Base-by-base conservation (phyloP, 1,140 invertebrate species). In the Lordiphosa clarofinis region DNA sequence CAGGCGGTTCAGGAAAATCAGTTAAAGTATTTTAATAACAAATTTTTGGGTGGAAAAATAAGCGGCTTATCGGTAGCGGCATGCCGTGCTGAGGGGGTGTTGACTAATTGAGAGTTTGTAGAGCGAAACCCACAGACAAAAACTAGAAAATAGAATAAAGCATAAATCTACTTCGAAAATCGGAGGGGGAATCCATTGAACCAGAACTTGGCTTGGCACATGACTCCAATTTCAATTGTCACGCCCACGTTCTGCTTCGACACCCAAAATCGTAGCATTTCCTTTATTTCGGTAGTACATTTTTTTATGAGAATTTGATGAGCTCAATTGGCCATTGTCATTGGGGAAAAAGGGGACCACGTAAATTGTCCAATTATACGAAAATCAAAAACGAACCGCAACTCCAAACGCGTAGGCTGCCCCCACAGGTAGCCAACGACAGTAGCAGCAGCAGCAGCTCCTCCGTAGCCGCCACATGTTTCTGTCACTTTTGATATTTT, bases 291-390 rank as follows among this genome's bases (percentile, higher is more conserved):
- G 15, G 3, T 36, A 49, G 38, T 52, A 36, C 40, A 43, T 50
- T 3, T 53, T 55, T 36, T 63, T 46, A 66, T 67, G 6, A 57
- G 43, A 57, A 53, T 66, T 82, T 82, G 79, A 76, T 72, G 58
- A 68, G 58, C 50, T 28, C 35, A 50, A 56, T 54, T 37, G 44
- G 40, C 12, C 47, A 49, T 49, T 49, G 47, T 49, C 47, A 35
- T 15, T 15, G 15, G 53, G 28, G 31, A 15, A 39, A 28, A 21
- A 31, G 37, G 12, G 1, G 40, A 36, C 48, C 63, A 48, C 46
- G 58, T 79, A 78, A 79, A 78, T 74, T 79, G 65, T 81, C 74
- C 75, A 79, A 81, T 79, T 81, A 81, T 73, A 68, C 62, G 43
- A 62, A 60, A n/a, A n/a, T n/a, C n/a, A n/a, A n/a, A n/a, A n/a